phyloP scores from a whole-genome alignment of 2,888 invertebrate genomes.

The Leptopilina syphax region DNA sequence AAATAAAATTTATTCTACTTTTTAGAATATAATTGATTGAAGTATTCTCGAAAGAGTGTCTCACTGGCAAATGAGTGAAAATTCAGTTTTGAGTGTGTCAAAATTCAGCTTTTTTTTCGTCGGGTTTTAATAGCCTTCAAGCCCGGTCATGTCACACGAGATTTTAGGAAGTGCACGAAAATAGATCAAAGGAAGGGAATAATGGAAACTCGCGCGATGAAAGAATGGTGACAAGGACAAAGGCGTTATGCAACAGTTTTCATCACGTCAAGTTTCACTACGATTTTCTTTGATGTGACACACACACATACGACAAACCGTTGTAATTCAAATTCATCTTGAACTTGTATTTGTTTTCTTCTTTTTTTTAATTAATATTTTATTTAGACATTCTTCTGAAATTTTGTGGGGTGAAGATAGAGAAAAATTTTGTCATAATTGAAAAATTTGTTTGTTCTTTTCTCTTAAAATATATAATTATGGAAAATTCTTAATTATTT shows the following conservation, averaged over 20 bases:
- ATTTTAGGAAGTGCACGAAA: slow-evolving; percentile 18
- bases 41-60: too few species aligned
- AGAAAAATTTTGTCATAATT: too few species aligned
- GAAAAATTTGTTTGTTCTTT: too few species aligned
- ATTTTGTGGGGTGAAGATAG: too few species aligned
- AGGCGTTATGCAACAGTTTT: slow-evolving; percentile 26
- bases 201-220: background rate
- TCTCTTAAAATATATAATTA: too few species aligned
- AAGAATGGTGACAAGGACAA: slow-evolving; percentile 35
- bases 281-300: slow-evolving; percentile 20
- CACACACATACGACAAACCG: background rate
- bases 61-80: too few species aligned
- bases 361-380: background rate
- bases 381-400: background rate
- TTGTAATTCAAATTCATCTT: background rate
- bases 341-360: background rate
- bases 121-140: slow-evolving; percentile 9
- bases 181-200: slow-evolving; percentile 22
- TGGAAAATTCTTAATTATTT: too few species aligned
- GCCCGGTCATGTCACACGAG: slow-evolving; percentile 2
- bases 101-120: background rate
- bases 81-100: too few species aligned
- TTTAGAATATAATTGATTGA: too few species aligned
- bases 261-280: slow-evolving; percentile 2
- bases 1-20: too few species aligned